Evolutionary conservation across 1,140 invertebrate species (phyloP).

Genomic region (Heliothis subflexa): DNA sequence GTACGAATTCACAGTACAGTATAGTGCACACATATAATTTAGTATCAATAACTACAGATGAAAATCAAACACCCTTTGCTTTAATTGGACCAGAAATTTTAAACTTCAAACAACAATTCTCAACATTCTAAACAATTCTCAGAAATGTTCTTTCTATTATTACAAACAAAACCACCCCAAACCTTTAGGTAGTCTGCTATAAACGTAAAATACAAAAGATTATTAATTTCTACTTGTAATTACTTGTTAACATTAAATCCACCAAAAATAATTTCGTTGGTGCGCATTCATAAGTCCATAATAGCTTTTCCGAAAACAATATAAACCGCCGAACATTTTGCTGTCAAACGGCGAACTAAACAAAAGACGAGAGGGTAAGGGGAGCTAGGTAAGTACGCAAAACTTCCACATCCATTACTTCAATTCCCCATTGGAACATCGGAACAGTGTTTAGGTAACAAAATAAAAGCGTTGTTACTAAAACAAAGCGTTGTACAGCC

Average conservation of each 20-base stretch:
- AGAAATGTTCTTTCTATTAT: neutral
- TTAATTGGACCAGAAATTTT: no score
- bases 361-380: constrained; percentile 2
- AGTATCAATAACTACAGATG: no score
- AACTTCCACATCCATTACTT: constrained; percentile 26
- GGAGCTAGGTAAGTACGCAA: neutral
- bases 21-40: no score
- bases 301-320: constrained; percentile 35
- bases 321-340: constrained; percentile 32
- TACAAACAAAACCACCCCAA: constrained; percentile 3
- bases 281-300: constrained; percentile 20
- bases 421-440: constrained; percentile 15
- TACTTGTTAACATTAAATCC: constrained; percentile 45
- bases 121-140: neutral
- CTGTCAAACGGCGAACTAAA: constrained; percentile 36
- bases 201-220: constrained; percentile 20
- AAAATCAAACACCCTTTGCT: no score
- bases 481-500: constrained; percentile 30
- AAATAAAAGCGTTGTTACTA: constrained; percentile 24
- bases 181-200: constrained; percentile 3
- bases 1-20: no score
- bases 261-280: constrained; percentile 36
- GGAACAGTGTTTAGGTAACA: constrained; percentile 20
- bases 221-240: constrained; percentile 37
- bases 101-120: no score